A percentile compares a stretch with the other conserved stretches of the same genome.
phyloP scores from a whole-genome alignment of 2,113 vertebrate genomes.

The Myotis brandtii region DNA sequence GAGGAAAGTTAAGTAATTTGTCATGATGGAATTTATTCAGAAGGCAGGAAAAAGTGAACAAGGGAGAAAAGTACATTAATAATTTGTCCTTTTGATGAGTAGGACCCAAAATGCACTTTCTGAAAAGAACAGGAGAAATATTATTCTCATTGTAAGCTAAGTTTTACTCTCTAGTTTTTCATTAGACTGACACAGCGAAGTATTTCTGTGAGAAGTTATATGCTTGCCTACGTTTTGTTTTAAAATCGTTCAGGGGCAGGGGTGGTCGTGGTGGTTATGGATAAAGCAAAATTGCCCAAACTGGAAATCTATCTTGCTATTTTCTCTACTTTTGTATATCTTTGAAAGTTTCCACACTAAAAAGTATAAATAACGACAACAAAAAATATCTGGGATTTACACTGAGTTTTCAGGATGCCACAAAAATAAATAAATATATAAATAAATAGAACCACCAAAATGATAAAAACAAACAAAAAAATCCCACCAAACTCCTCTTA shows the following conservation, averaged over 20 bases:
- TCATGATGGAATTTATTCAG: conserved; percentile 44
- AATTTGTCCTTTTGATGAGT: background rate
- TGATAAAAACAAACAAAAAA: background rate
- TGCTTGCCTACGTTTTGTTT: background rate
- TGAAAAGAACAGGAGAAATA: background rate
- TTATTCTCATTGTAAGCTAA: background rate
- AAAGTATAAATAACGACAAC: background rate
- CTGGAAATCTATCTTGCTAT: background rate
- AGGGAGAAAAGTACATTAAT: background rate
- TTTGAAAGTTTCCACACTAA: background rate
- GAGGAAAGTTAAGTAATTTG: conserved; percentile 30
- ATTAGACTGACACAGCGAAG: background rate
- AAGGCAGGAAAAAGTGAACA: conserved; percentile 31
- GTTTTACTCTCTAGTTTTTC: conserved; percentile 18
- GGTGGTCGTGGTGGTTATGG: background rate
- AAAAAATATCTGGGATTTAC: background rate
- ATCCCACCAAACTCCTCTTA: background rate
- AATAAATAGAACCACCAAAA: background rate
- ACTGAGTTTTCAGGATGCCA: background rate
- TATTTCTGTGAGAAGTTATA: background rate
- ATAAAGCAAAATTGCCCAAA: background rate
- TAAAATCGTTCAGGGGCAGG: background rate
- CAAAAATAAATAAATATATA: background rate
- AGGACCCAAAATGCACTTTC: background rate
- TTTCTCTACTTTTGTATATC: background rate